phyloP scores from a whole-genome alignment of 2,797 vertebrate genomes.

The Kryptopterus vitreolus region DNA sequence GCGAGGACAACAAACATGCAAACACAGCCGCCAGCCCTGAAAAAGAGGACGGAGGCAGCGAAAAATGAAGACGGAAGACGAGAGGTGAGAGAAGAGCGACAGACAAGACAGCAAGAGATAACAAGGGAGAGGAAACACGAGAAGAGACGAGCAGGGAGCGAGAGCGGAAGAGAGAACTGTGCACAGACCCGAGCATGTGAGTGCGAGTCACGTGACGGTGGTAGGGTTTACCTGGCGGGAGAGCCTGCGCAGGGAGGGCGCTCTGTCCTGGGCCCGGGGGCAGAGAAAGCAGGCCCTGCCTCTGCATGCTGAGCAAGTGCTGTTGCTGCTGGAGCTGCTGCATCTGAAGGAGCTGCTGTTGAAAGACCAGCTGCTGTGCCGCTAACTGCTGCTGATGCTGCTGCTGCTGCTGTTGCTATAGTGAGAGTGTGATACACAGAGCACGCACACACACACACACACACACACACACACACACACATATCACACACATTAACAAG shows the following conservation, averaged over 20 bases:
- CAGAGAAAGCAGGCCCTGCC: conserved; percentile 97
- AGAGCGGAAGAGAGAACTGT: conserved; percentile 48
- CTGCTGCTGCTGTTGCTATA: conserved; percentile 79
- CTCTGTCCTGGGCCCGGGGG: conserved; percentile 88
- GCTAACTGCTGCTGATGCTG: conserved; percentile 96
- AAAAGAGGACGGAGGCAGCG: conserved; percentile 11
- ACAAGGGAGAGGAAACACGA: conserved; percentile 51
- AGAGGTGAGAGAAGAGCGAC: conserved; percentile 16
- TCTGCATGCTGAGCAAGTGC: conserved; percentile 98
- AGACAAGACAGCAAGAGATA: conserved; percentile 33
- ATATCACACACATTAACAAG: conserved; percentile 40
- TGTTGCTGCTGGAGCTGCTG: conserved; percentile 99
- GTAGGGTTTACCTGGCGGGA: conserved; percentile 87
- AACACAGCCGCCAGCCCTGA: conserved; percentile 45
- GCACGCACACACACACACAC: conserved; percentile 26
- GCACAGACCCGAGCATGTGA: conserved; percentile 39
- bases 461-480: conserved; percentile 32
- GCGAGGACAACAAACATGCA: conserved; percentile 47
- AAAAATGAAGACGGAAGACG: conserved; percentile 20
- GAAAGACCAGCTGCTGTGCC: conserved; percentile 99
- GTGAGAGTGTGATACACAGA: conserved; percentile 59
- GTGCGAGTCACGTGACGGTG: conserved; percentile 58
- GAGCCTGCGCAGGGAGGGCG: conserved; percentile 91
- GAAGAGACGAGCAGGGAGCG: conserved; percentile 40
- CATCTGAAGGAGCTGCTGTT: conserved; percentile 99